Percentiles rank a stretch among this genome's conserved stretches.
phyloP scores from a whole-genome alignment of 1,140 invertebrate species.

The Penaeus chinensis region DNA sequence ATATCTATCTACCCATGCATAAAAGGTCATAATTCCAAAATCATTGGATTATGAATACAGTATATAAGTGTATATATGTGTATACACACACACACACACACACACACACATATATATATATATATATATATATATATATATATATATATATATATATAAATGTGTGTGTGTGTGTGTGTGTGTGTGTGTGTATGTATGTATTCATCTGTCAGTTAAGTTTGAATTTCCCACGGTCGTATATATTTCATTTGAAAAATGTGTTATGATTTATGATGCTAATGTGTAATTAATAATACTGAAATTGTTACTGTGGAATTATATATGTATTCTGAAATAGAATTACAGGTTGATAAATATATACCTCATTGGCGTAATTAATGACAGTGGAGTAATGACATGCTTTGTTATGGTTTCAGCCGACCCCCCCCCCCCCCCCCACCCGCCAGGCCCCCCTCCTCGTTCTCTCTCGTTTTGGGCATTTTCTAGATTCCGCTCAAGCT shows the following conservation, averaged over 20 bases:
- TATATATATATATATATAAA: constrained; percentile 17
- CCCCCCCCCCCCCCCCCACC: no score
- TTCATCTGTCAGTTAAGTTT: background rate
- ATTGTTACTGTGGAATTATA: no score
- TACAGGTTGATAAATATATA: no score
- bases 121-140: constrained; percentile 26
- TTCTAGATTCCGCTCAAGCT: no score
- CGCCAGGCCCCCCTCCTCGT: no score
- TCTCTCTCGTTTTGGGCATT: no score
- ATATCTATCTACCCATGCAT: no score
- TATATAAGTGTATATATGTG: constrained; percentile 12
- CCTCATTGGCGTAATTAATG: no score
- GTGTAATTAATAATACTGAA: background rate
- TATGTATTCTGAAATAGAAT: no score
- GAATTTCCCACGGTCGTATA: background rate
- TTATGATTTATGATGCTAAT: background rate
- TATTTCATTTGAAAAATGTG: background rate
- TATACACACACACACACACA: background rate
- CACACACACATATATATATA: constrained; percentile 13
- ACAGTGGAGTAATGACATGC: no score
- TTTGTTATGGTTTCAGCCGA: no score
- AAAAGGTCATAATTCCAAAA: background rate
- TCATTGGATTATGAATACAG: background rate
- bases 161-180: background rate
- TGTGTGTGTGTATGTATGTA: background rate